phyloP scores from a whole-genome alignment of 2,113 vertebrate species.

The Brienomyrus longianalis region DNA sequence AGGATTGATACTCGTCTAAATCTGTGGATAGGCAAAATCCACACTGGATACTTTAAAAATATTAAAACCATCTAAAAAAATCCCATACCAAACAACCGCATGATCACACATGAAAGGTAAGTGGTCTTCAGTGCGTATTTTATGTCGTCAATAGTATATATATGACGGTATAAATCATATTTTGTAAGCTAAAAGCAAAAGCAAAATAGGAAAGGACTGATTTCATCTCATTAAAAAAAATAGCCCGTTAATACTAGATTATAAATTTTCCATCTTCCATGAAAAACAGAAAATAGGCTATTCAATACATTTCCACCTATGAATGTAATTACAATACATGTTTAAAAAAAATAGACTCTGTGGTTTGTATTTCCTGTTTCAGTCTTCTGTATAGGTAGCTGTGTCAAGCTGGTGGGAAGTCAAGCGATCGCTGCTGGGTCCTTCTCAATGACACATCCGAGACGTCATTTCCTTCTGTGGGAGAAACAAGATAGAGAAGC shows the following conservation, averaged over 20 bases:
- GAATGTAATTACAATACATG: conserved; percentile 65
- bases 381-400: conserved; percentile 40
- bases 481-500: conserved; percentile 27
- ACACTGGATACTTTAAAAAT: background rate
- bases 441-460: conserved; percentile 83
- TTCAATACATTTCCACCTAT: conserved; percentile 42
- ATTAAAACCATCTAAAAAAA: background rate
- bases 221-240: conserved; percentile 45
- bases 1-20: background rate
- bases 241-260: conserved; percentile 56
- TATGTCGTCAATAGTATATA: conserved; percentile 42
- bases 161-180: conserved; percentile 41
- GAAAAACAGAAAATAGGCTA: conserved; percentile 36
- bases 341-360: conserved; percentile 69
- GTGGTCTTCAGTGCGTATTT: conserved; percentile 48
- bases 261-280: conserved; percentile 39
- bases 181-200: conserved; percentile 38
- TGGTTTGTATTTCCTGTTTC: conserved; percentile 38
- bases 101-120: conserved; percentile 1
- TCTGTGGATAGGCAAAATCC: background rate
- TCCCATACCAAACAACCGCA: background rate
- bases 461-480: conserved; percentile 94
- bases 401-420: background rate
- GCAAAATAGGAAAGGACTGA: conserved; percentile 47
- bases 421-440: background rate